These are phyloP conservation scores for Drosophila watanabei DNA, from an alignment of 1,140 invertebrate genomes.

Conservation along the genomic window DNA sequence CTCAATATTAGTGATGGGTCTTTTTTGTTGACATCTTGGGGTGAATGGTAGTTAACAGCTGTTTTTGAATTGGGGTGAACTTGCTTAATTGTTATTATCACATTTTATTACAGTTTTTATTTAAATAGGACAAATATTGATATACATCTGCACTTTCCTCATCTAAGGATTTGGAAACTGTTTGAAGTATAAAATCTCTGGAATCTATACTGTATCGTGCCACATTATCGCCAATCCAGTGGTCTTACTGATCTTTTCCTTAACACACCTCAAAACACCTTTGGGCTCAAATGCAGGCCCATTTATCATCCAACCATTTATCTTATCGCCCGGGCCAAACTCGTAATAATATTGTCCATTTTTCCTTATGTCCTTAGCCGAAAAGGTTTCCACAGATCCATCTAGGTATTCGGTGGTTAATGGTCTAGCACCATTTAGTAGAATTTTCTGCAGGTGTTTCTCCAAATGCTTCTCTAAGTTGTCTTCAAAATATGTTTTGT, in stretches of 20 bases:
- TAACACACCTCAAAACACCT: slow-evolving; percentile 2
- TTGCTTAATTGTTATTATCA: not conserved
- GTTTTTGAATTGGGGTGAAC: not conserved
- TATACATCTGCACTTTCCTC: slow-evolving; percentile 4
- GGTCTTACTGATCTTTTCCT: not conserved
- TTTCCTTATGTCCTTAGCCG: slow-evolving; percentile 1
- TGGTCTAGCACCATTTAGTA: not conserved
- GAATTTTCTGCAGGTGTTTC: slow-evolving; percentile 7
- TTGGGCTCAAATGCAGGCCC: slow-evolving; percentile 17
- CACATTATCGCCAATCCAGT: slow-evolving; percentile 16
- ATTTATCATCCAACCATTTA: slow-evolving; percentile 6
- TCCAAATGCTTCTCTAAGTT: not conserved
- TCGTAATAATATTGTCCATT: slow-evolving; percentile 22
- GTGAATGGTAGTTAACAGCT: slow-evolving; percentile 5
- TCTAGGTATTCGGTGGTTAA: no score
- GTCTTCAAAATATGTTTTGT: not conserved
- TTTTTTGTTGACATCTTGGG: slow-evolving; percentile 2
- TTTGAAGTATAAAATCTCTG: not conserved
- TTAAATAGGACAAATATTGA: slow-evolving; percentile 19
- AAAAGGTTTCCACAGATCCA: not conserved
- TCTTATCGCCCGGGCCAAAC: not conserved
- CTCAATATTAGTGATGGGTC: slow-evolving; percentile 2
- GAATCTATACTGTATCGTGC: slow-evolving; percentile 10
- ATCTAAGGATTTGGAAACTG: not conserved
- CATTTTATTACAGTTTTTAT: not conserved